Conservation (phyloP, 2,888 invertebrate genomes). For the Drosophila macrothrix region DNA sequence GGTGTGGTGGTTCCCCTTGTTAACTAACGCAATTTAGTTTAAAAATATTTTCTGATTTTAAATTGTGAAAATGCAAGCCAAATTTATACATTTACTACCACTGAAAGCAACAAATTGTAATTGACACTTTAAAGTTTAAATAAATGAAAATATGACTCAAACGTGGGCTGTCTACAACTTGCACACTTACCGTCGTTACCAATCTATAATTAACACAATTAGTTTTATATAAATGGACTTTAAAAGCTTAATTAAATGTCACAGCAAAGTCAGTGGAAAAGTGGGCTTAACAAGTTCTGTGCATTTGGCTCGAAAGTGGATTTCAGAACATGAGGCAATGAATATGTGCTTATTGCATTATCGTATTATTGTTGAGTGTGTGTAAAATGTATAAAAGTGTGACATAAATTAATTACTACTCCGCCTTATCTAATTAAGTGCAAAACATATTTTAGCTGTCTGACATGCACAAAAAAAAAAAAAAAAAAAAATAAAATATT, state of each 20-base stretch:
- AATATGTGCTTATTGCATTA: neutral
- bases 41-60: neutral
- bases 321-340: neutral
- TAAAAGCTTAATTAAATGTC: neutral
- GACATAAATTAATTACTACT: conserved; percentile 9
- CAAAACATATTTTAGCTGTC: conserved; percentile 15
- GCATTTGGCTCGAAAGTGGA: neutral
- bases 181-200: neutral
- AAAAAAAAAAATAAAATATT: neutral
- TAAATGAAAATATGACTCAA: neutral
- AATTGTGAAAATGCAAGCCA: neutral
- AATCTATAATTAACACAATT: neutral
- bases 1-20: neutral
- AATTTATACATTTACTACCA: neutral
- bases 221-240: neutral
- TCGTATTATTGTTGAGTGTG: neutral
- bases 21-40: conserved; percentile 1
- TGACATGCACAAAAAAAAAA: neutral
- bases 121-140: neutral
- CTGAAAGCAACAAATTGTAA: neutral
- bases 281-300: neutral
- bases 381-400: neutral
- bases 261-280: neutral
- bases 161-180: neutral
- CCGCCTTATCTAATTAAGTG: conserved; percentile 46